Evolutionary conservation across 2,113 vertebrate genomes (phyloP).

Genomic region (Halichoerus grypus): DNA sequence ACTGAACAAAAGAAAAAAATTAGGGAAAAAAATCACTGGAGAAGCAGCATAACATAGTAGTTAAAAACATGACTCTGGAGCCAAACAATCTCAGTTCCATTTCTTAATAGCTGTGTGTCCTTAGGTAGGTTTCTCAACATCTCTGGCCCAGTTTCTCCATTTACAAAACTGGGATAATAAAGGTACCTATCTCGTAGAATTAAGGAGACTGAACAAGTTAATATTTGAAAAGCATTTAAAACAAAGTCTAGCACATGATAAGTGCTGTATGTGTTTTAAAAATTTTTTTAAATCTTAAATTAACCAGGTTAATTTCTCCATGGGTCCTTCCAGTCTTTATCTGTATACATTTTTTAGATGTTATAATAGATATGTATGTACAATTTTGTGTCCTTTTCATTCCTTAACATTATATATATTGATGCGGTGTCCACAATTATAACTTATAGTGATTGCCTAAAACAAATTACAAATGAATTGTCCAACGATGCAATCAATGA

Average conservation of each 20-base stretch:
- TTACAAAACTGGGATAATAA: slow-evolving; percentile 19
- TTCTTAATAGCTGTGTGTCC: not conserved
- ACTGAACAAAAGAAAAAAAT: slow-evolving; percentile 41
- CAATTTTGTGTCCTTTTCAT: slow-evolving; percentile 8
- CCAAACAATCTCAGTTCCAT: not conserved
- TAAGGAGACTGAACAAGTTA: slow-evolving; percentile 20
- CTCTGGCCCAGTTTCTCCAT: not conserved
- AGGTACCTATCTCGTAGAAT: not conserved
- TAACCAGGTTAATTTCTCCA: slow-evolving; percentile 63
- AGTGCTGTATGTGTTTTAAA: slow-evolving; percentile 19
- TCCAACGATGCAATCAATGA: not conserved
- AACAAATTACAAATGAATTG: slow-evolving; percentile 28
- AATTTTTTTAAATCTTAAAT: not conserved
- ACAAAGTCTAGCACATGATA: not conserved
- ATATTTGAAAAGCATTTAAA: slow-evolving; percentile 38
- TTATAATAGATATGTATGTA: not conserved
- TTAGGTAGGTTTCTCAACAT: not conserved
- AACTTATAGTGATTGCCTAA: slow-evolving; percentile 57
- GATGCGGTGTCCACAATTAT: not conserved
- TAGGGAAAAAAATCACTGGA: not conserved
- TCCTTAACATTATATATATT: not conserved
- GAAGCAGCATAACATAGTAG: not conserved
- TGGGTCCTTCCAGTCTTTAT: slow-evolving; percentile 24
- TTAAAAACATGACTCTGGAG: slow-evolving; percentile 43
- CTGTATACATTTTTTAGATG: not conserved